Percentiles rank a stretch among this genome's conserved stretches.
Conservation (phyloP, 2,113 vertebrate species). For the Cynopterus brachyotis region DNA sequence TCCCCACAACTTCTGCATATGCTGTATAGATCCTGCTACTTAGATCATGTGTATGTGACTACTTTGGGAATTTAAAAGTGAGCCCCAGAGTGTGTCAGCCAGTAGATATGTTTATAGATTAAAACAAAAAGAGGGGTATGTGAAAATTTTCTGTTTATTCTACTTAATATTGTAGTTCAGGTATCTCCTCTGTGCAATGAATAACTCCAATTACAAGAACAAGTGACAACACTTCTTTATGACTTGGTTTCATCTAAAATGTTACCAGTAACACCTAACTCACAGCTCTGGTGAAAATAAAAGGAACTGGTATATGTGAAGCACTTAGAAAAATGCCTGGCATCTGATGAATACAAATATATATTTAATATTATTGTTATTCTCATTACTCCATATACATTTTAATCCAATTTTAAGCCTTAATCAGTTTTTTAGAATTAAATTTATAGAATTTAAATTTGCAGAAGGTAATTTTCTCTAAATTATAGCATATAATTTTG, state of each 20-base stretch:
- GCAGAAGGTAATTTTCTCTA: conserved; percentile 72
- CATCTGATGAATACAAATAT: neutral
- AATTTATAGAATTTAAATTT: conserved; percentile 72
- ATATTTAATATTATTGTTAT: neutral
- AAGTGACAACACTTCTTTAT: neutral
- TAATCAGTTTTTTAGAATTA: conserved; percentile 67
- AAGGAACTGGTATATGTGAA: neutral
- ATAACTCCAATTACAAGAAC: neutral
- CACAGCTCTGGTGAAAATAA: neutral
- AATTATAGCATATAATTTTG: conserved; percentile 78
- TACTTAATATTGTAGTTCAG: conserved; percentile 31
- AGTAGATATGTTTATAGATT: conserved; percentile 52
- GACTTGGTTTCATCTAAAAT: neutral
- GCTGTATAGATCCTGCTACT: neutral
- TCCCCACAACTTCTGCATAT: neutral
- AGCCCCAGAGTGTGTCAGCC: conserved; percentile 12
- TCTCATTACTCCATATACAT: conserved; percentile 31
- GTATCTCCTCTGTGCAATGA: neutral
- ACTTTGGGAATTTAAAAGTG: neutral
- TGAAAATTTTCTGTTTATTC: conserved; percentile 42
- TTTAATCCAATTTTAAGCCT: conserved; percentile 53
- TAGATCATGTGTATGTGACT: neutral
- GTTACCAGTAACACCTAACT: neutral
- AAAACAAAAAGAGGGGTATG: conserved; percentile 56
- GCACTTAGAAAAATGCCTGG: neutral